Evolutionary conservation across 2,113 vertebrate genomes (phyloP), one percentile per base, ranked within the genome.

Genomic region (Pithys albifrons): DNA sequence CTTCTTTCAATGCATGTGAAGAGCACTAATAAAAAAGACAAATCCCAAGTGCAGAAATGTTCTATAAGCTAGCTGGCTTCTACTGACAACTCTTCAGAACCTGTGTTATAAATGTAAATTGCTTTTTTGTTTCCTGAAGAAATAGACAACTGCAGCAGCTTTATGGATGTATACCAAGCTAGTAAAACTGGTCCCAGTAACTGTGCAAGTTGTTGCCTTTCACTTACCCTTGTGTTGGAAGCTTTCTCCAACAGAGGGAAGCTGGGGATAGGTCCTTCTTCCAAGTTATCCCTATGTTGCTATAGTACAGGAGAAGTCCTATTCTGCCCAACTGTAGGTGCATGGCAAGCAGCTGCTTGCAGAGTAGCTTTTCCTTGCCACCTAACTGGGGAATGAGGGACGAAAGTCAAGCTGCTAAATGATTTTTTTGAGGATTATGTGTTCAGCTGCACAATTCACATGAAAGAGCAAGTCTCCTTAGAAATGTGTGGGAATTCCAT

Each of bases 401-500:
- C 62, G 14, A n/a, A 76, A 64, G 41, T 69, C 31, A 64, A 82
- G 73, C 24, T 70, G 19, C 9, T n/a, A 19, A 75, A 24, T 33
- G 1, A 10, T n/a, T 64, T 54, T 19, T 62, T 29, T 37, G 67
- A 85, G 24, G 8, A 7, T 58, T 75, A 3, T 17, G 9, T 33
- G 19, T 71, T 66, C 43, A 89, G 35, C 80, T 78, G 70, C 77
- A 39, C 39, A 69, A 4, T 57, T 64, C 37, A 19, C 22, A 37
- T 4, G 12, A n/a, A 18, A 62, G 88, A 81, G 31, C 22, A 62
- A 25, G 25, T 39, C 33, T 51, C 28, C 35, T 29, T 54, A 17
- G 31, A 80, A 95, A 45, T 14, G 5, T 12, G 39, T 6, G 10
- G 0, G 0, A 43, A 29, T 79, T 75, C 39, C 1, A 0, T 41